Evolutionary conservation across 2,797 vertebrate species (phyloP).

Genomic region (Rhyacichthys aspro): DNA sequence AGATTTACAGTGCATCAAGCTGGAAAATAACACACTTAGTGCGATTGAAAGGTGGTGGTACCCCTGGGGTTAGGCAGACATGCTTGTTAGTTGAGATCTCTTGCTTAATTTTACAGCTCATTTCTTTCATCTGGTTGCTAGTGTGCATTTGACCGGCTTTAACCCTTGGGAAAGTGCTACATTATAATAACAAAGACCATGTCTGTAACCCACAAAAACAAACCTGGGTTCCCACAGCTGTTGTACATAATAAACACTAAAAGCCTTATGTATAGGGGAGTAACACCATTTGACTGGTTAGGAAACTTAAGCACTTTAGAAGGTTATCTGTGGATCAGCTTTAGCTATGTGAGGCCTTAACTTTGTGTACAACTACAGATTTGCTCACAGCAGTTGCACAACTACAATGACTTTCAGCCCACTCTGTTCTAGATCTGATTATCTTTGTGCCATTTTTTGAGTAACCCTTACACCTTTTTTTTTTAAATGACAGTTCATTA

Average conservation of each 20-base stretch:
- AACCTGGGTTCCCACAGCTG: background rate
- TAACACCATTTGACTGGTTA: constrained; percentile 10
- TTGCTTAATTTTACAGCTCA: background rate
- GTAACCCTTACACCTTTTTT: background rate
- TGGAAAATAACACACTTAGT: constrained; percentile 2
- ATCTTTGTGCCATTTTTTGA: constrained; percentile 21
- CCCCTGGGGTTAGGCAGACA: constrained; percentile 8
- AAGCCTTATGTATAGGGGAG: constrained; percentile 10
- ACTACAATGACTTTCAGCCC: constrained; percentile 4
- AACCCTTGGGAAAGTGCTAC: constrained; percentile 10
- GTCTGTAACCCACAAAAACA: background rate
- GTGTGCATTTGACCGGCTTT: background rate
- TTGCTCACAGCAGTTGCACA: background rate
- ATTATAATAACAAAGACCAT: background rate
- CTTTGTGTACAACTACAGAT: background rate
- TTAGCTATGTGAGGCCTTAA: constrained; percentile 21
- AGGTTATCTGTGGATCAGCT: constrained; percentile 27
- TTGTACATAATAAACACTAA: constrained; percentile 1
- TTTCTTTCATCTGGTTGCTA: background rate
- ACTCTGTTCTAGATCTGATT: constrained; percentile 20
- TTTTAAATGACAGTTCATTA: background rate
- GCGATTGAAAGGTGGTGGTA: constrained; percentile 2
- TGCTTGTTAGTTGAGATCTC: constrained; percentile 6
- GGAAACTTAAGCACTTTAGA: constrained; percentile 30
- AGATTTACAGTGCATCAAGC: constrained; percentile 5